Base-by-base conservation (phyloP, 1,140 invertebrate species). In the Drosophila equinoxialis region DNA sequence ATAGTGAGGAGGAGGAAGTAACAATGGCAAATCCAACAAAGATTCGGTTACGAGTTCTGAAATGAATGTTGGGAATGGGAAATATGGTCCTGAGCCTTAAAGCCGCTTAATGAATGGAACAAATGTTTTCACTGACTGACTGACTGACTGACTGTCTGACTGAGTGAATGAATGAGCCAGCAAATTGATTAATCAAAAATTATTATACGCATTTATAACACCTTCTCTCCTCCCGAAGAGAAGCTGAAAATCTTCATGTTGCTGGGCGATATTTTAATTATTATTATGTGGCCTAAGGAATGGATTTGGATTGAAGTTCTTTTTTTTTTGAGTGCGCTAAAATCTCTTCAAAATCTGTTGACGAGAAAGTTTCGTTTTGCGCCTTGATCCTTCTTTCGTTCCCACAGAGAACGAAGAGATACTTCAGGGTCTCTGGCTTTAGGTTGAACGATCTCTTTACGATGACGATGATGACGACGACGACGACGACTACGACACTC, bases 141-240 rank as follows among this genome's bases (percentile, higher is more conserved):
- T 73, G 20, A 20, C 20, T 23, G 74, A 79, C 72, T 73, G 74
- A 77, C 35, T 37, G 35, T 3, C 51, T 67, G 70, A 68, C 51
- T 66, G 67, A 75, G 73, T 73, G 71, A 79, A 77, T 73, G 74
- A 79, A 73, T 65, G 60, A 77, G 77, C 77, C 74, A 70, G 63
- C 75, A 80, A 81, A 78, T 85, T 85, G 79, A 78, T 85, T 85
- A 85, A 81, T 85, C 70, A 79, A 84, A 59, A 78, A 85, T 81
- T 85, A 71, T 85, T 77, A 62, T 69, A 57, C 68, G 60, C 20
- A 65, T 67, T 45, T 57, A 62, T 48, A 17, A 33, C 30, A 13
- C 23, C 48, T 30, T 30, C 23, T 3, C 23, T 30, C 60, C 41
- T n/a, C 10, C 51, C n/a, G 11, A 6, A 37, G n/a, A 58, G 2